Evolutionary conservation across 2,797 vertebrate species (phyloP).

Genomic region (Chelon labrosus): DNA sequence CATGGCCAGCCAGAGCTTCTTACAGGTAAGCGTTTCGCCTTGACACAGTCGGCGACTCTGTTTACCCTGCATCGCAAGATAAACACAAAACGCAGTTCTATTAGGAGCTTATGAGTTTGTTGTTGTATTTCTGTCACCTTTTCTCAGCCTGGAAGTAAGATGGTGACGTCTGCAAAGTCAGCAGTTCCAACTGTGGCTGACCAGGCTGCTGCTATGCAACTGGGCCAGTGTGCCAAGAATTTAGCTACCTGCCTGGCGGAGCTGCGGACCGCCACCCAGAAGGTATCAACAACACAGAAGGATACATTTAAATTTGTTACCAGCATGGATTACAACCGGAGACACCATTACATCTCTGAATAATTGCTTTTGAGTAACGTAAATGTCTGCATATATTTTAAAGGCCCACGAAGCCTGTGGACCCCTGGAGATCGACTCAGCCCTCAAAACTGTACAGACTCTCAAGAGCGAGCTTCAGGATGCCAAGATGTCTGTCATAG

Average conservation of each 20-base stretch:
- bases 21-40: constrained; percentile 86
- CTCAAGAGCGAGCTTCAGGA: constrained; percentile 96
- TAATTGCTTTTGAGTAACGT: constrained; percentile 32
- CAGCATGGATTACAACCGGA: constrained; percentile 25
- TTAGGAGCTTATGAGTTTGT: not conserved
- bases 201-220: constrained; percentile 98
- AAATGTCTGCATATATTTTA: constrained; percentile 18
- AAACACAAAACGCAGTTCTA: not conserved
- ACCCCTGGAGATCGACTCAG: constrained; percentile 98
- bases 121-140: constrained; percentile 39
- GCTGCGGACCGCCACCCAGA: constrained; percentile 94
- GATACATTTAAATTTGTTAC: constrained; percentile 20
- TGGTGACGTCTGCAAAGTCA: constrained; percentile 97
- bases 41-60: not conserved
- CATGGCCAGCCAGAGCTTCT: constrained; percentile 97
- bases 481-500: constrained; percentile 95
- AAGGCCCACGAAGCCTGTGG: constrained; percentile 98
- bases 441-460: constrained; percentile 93
- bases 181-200: constrained; percentile 96
- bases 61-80: not conserved
- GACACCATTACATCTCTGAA: constrained; percentile 4
- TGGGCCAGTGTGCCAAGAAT: constrained; percentile 98
- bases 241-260: constrained; percentile 97
- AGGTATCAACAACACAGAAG: constrained; percentile 82
- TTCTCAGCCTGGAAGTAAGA: constrained; percentile 95